Evolutionary conservation across 2,113 vertebrate genomes (phyloP), one percentile per base, ranked within the genome.

Genomic region (Melanocharis versteri): DNA sequence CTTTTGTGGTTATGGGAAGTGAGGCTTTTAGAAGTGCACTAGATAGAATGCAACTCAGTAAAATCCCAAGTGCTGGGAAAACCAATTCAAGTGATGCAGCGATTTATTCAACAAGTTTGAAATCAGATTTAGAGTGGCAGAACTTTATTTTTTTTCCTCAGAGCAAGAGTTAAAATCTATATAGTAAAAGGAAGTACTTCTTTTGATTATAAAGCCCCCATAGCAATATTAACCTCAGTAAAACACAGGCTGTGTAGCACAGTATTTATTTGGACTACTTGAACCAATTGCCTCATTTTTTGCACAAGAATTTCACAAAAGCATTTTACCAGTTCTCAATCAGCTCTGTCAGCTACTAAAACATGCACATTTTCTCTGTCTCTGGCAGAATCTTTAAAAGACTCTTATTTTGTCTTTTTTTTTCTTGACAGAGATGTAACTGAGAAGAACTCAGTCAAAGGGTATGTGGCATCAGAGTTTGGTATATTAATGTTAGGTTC

Each of bases 401-500:
- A 31, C 37, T 45, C 54, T 61, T 42, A 14, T n/a, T 54, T 70
- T 91, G 33, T n/a, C 27, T 44, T n/a, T 26, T 66, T 45, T 37
- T 31, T 82, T 50, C 87, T 93, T 95, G 45, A 58, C 97, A 99
- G 99, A 97, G 99, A 99, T 39, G 98, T 99, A 40, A 98, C 94
- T n/a, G 99, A 99, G 87, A 99, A 98, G 96, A 98, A 96, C 48
- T 98, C 97, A 11, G 92, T 98, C 22, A 99, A 99, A 98, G 99
- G 99, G 99, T 99, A 97, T 0, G 98, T 98, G 37, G 22, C 45
- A 42, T 45, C 24, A 8, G 11, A 10, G 13, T 82, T 72, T 56
- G 5, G 5, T 60, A 2, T 54, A 31, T 66, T 82, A 64, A 51
- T 17, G 2, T 39, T 48, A 51, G 21, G n/a, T 37, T 78, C 28